A percentile compares a stretch with the other conserved stretches of the same genome.
Conservation (phyloP, 2,113 vertebrate species). For the Seriola aureovittata region DNA sequence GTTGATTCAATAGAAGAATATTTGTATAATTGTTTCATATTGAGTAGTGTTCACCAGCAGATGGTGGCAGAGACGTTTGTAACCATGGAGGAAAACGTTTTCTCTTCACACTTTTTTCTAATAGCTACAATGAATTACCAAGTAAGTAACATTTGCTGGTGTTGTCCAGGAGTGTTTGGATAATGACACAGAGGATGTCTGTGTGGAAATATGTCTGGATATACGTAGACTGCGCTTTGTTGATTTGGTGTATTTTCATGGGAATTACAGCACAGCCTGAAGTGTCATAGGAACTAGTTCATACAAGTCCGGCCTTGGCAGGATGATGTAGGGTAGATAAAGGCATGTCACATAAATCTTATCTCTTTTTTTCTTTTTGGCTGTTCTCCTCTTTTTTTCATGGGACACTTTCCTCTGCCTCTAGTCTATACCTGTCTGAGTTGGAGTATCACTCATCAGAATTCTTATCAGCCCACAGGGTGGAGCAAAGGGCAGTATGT, state of each 20-base stretch:
- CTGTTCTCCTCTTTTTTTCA: not conserved
- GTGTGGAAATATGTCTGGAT: not conserved
- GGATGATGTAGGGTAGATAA: not conserved
- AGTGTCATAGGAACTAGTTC: constrained; percentile 9
- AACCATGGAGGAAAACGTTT: not conserved
- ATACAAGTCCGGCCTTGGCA: constrained; percentile 18
- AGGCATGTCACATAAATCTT: not conserved
- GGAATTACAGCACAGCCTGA: not conserved
- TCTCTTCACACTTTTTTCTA: too few relatives aligned
- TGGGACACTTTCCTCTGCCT: too few relatives aligned
- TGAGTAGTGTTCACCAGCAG: constrained; percentile 10
- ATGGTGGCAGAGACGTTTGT: constrained; percentile 1
- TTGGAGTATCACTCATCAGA: not conserved
- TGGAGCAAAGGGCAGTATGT: constrained; percentile 2
- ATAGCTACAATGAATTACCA: too few relatives aligned
- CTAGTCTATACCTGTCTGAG: too few relatives aligned
- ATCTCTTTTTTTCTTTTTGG: not conserved
- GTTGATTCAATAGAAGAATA: too few relatives aligned
- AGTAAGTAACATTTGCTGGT: too few relatives aligned
- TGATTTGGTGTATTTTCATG: not conserved
- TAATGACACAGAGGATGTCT: not conserved
- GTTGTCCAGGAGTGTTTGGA: too few relatives aligned
- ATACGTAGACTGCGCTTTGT: not conserved
- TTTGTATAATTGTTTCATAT: too few relatives aligned
- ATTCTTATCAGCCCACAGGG: too few relatives aligned